These are phyloP conservation scores for Apodemus speciosus DNA, from an alignment of 2,113 vertebrate genomes.

Conservation along the genomic window DNA sequence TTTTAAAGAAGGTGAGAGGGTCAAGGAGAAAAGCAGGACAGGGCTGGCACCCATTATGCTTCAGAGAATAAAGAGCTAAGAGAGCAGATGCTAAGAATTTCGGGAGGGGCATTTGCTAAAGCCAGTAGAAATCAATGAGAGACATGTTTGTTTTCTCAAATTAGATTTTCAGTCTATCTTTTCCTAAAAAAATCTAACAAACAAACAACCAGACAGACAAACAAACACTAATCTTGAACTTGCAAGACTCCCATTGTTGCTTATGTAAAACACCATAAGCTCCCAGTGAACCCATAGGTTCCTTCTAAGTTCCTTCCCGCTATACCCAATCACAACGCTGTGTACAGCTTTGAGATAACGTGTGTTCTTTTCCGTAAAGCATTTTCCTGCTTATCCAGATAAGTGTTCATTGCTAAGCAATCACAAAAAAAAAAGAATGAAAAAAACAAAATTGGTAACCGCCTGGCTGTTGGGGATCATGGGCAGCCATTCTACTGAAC, in stretches of 20 bases:
- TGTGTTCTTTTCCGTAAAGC: background rate
- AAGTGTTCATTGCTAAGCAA: background rate
- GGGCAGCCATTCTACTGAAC: background rate
- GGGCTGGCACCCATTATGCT: background rate
- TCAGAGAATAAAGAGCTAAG: background rate
- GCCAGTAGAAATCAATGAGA: background rate
- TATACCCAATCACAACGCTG: conserved; percentile 3
- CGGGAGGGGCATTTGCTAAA: background rate
- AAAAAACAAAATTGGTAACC: background rate
- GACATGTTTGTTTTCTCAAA: background rate
- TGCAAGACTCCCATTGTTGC: background rate
- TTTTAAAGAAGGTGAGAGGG: background rate
- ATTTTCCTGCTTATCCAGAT: background rate
- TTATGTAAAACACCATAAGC: background rate
- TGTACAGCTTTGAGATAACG: background rate
- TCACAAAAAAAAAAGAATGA: background rate
- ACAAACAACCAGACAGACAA: background rate
- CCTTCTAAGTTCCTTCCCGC: background rate
- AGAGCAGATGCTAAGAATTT: background rate
- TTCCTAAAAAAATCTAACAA: background rate
- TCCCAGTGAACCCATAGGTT: background rate
- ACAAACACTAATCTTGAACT: background rate
- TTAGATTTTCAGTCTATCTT: conserved; percentile 3
- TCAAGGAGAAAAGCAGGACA: background rate
- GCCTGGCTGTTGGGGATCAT: background rate